Evolutionary conservation across 1,140 invertebrate genomes (phyloP), one percentile per base, ranked within the genome.

Genomic region (Scaptomyza hsui): DNA sequence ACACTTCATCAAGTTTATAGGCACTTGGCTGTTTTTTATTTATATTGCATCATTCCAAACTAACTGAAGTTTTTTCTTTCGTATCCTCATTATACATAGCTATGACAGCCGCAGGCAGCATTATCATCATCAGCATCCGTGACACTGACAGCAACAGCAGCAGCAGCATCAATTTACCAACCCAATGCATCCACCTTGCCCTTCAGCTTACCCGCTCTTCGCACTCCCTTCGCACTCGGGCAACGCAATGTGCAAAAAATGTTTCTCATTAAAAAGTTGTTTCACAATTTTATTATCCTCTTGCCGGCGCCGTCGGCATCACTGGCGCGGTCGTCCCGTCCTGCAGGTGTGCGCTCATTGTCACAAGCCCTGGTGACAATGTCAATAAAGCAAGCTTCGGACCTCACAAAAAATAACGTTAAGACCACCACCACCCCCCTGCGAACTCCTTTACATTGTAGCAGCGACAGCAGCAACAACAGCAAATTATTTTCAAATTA

Each of bases 241-340:
- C 75, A 78, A 39, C 64, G 80, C 62, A 85, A 85, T 83, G 67
- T 79, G 79, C 80, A 79, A 83, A 83, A 85, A 83, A 78, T 83
- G 79, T 85, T 83, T 85, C 79, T 83, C 79, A 83, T 83, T 85
- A 83, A 83, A 83, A 83, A 83, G 79, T 83, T 83, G 79, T 83
- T 85, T 79, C 76, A 75, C 79, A 83, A 83, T 83, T 85, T 80
- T 83, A 83, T 85, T 83, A 83, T 83, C 76, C 76, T 72, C 62
- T 75, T 67, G 62, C 52, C 60, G 61, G 21, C 51, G 53, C 26
- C 13, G 48, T 48, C 49, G 39, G 15, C 16, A 15, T 9, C n/a
- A 12, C 18, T 29, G 26, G 7, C 55, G 35, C 49, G 35, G 37
- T 35, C 42, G 41, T 57, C 53, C 72, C 41, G 39, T 57, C 53